Evolutionary conservation across 2,113 vertebrate genomes (phyloP), one percentile per base, ranked within the genome.

Genomic region (Chaenogobius annularis): DNA sequence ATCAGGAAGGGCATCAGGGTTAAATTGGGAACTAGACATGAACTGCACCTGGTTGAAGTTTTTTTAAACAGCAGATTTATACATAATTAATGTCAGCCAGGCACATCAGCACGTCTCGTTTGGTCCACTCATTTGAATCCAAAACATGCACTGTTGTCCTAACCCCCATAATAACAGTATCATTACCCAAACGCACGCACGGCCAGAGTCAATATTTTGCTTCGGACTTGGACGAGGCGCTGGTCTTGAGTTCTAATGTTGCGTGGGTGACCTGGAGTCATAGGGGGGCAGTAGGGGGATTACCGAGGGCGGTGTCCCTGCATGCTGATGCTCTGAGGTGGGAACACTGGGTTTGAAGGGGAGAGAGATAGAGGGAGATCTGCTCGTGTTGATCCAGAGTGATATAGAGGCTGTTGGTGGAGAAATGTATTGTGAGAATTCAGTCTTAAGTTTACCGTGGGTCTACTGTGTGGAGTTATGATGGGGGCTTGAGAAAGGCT

Each of bases 271-370:
- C 85, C 87, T 78, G 75, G 81, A 81, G 82, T 48, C 74, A 72
- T 66, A 78, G 68, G 75, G 80, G 74, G 78, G 85, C 79, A 78
- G 73, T 69, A 71, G 70, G 73, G 56, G 82, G 82, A 86, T 87
- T 86, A 86, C 85, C 74, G 80, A 89, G 83, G 77, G 69, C 58
- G 69, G 81, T 81, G 80, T 82, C 76, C 78, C 80, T 75, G 78
- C 78, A 80, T 83, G 74, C 80, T 80, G 85, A 86, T 82, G 74
- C 78, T 78, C 52, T 43, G 23, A 77, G 63, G 13, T 7, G 19
- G 56, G 62, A 20, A 52, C 61, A 63, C 62, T 40, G 43, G 47
- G 50, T 48, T 15, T 48, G 13, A 50, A 66, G 52, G 62, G 37
- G 26, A 13, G 35, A 66, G 15, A 62, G 54, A 22, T 69, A 26